Percentiles rank a stretch among this genome's conserved stretches.
These are phyloP conservation scores for Cisticola juncidis DNA, from an alignment of 2,113 vertebrate species.

Conservation along the genomic window DNA sequence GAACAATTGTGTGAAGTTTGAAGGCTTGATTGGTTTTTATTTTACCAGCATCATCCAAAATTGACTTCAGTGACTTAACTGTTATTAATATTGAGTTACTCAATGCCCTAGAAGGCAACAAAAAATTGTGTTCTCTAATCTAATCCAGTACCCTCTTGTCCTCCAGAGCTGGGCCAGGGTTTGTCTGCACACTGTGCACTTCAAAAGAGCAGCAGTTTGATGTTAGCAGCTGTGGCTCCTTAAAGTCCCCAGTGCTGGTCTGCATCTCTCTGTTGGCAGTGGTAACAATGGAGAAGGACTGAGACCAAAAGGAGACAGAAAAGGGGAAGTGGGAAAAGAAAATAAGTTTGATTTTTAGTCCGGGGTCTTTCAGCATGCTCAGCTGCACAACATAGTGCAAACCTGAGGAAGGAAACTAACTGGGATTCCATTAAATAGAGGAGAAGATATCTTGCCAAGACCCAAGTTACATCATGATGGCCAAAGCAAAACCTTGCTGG, in stretches of 20 bases:
- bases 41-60: not conserved
- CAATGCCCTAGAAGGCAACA: not conserved
- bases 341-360: not conserved
- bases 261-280: not conserved
- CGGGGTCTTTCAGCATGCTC: not conserved
- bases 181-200: not conserved
- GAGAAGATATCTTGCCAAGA: not conserved
- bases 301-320: not conserved
- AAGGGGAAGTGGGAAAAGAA: not conserved
- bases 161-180: not conserved
- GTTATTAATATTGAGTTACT: not conserved
- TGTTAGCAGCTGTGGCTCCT: not conserved
- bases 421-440: slow-evolving; percentile 64
- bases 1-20: not conserved
- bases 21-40: slow-evolving; percentile 5
- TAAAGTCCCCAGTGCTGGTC: not conserved
- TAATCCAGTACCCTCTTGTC: not conserved
- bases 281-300: not conserved
- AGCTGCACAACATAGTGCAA: slow-evolving; percentile 8
- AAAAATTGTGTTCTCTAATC: not conserved
- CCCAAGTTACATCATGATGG: slow-evolving; percentile 45
- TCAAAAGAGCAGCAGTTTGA: not conserved
- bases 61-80: not conserved
- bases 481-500: slow-evolving; percentile 15
- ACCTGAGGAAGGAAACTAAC: slow-evolving; percentile 45